Base-by-base conservation (phyloP, 2,113 vertebrate species). In the Seriola quinqueradiata region DNA sequence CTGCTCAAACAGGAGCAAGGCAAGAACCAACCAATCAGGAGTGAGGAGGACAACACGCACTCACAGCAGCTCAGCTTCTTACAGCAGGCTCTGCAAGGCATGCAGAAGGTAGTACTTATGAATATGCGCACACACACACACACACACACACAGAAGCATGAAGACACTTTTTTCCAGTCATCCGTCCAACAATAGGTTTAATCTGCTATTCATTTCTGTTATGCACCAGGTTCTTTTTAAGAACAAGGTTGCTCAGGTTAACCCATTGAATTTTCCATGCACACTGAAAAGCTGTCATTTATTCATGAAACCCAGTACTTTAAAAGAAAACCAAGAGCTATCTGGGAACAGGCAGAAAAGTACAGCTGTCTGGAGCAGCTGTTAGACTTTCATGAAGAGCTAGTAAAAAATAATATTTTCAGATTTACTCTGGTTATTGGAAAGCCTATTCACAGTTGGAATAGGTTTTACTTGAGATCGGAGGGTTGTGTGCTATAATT, bases 1-100 rank as follows among this genome's bases (percentile, higher is more conserved):
- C 96, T 99, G 85, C 95, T 99, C 40, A 98, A 97, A 86, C 97
- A 98, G 95, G 98, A 99, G 79, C 97, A 98, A 80, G 97, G 96
- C 92, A 97, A 97, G 90, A 94, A 92, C 12, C 94, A 93, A 70
- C 94, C 93, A 8, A 89, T 90, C 28, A 93, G 92, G 82, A 95
- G 93, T 5, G 97, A 97, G 9, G 97, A 98, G 70, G 97, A 99
- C 73, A 91, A 91, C 79, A 96, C 96, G 40, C 97, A 97, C 89
- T 96, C 97, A 9, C 97, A 99, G 92, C 97, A 99, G 88, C 94
- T 99, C 92, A 97, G 95, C 87, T 97, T 99, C 87, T 96, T 99
- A 16, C 97, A 99, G 89, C 97, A 99, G 93, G 96, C 98, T 48
- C 95, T 99, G 65, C 98, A 99, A 90, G 97, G 97, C 86, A 98